Evolutionary conservation across 2,113 vertebrate species (phyloP).

Genomic region (Plecotus auritus): DNA sequence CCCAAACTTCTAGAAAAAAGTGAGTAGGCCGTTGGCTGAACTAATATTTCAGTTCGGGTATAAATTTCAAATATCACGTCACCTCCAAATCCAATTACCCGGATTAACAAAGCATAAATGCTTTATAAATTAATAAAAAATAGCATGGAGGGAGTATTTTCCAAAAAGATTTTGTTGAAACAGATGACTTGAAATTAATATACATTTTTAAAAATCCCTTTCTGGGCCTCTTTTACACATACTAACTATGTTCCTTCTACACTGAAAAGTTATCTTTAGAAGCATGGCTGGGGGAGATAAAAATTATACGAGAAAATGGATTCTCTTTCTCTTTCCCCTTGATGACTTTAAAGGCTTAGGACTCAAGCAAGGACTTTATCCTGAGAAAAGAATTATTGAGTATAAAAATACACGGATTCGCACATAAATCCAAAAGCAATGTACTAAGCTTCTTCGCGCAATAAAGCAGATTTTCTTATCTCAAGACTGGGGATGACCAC

Average conservation of each 20-base stretch:
- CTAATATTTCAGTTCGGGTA: background rate
- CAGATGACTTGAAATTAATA: background rate
- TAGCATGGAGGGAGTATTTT: background rate
- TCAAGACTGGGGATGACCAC: accelerated
- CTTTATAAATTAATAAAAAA: background rate
- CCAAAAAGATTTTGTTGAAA: background rate
- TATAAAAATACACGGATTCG: background rate
- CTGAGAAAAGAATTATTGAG: background rate
- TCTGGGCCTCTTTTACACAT: background rate
- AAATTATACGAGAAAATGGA: background rate
- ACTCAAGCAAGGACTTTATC: background rate
- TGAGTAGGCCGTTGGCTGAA: background rate
- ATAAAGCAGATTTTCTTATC: background rate
- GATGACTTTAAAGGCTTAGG: background rate
- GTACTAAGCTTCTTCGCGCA: slow-evolving; percentile 27
- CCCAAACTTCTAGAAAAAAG: background rate
- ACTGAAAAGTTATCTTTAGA: background rate
- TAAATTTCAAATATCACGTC: background rate
- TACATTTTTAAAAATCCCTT: background rate
- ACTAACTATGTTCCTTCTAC: background rate
- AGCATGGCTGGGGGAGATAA: background rate
- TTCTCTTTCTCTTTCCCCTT: background rate
- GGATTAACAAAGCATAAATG: background rate
- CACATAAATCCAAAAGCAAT: slow-evolving; percentile 38
- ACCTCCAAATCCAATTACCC: background rate